Evolutionary conservation across 1,140 invertebrate species (phyloP), one percentile per base, ranked within the genome.

Genomic region (Zaprionus tsacasi): DNA sequence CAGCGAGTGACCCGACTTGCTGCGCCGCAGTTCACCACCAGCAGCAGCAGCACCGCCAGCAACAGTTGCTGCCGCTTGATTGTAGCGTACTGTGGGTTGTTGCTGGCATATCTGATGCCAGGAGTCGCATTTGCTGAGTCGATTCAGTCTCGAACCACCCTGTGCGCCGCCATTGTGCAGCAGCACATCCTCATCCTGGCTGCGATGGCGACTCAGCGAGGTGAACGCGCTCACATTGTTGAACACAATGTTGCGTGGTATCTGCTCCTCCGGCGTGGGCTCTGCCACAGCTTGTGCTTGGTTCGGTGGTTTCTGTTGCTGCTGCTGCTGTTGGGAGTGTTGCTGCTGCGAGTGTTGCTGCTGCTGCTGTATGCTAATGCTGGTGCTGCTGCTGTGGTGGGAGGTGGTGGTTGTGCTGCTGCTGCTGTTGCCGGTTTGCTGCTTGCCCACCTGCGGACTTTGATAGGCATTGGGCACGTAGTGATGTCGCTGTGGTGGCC

Each of bases 41-140:
- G 70, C 70, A 54, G 67, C 59, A 52, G 2, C 59, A 12, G 2
- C n/a, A 6, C 13, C 43, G 2, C n/a, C 43, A 45, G 33, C 57
- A 52, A 0, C 45, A 21, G n/a, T 0, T 5, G 48, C 8, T 33
- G 35, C 13, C n/a, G 40, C 27, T 12, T 56, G 63, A 56, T 70
- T 70, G 27, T 52, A 68, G 40, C 56, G 30, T 17, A 33, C 15
- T 1, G 10, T 13, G 35, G 80, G 82, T 15, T 88, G 83, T 38
- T 92, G 81, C 10, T 91, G 82, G 70, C 69, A 93, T 82, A 95
- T 93, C 74, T 96, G 96, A 81, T 96, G 95, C 96, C 96, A 97
- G 0, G 96, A 97, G 91, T 96, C 96, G 2, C 96, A 96, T 89
- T 96, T 96, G 38, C 95, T 95, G n/a, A 97, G 88, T 6, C 89